These are phyloP conservation scores for Neopipo cinnamomea DNA, from an alignment of 2,113 vertebrate genomes.

Conservation along the genomic window DNA sequence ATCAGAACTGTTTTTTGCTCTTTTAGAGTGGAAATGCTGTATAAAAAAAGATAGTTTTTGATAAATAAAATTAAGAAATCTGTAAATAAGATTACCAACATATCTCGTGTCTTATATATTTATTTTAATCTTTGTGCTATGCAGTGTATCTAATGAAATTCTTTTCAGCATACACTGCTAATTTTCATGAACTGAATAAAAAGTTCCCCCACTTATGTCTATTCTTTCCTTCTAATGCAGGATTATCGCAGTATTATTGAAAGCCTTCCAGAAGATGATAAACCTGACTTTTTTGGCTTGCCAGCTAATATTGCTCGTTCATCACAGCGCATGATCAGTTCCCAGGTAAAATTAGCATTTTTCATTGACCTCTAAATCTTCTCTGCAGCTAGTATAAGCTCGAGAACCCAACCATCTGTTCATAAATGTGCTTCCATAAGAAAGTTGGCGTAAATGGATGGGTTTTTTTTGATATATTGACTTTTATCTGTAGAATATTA, in stretches of 20 bases:
- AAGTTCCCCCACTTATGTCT: not conserved
- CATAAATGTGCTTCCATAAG: not conserved
- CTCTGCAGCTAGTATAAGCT: not conserved
- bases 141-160: not conserved
- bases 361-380: not conserved
- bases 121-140: not conserved
- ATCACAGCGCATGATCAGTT: conserved; percentile 90
- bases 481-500: not conserved
- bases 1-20: not conserved
- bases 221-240: conserved; percentile 60
- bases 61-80: not conserved
- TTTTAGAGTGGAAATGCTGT: not conserved
- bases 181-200: not conserved
- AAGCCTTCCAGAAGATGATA: conserved; percentile 93
- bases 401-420: not conserved
- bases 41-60: not conserved
- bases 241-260: conserved; percentile 90
- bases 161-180: not conserved
- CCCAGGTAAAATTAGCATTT: conserved; percentile 79
- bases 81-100: not conserved
- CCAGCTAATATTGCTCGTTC: conserved; percentile 94
- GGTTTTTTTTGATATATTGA: not conserved
- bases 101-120: not conserved
- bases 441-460: not conserved
- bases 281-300: conserved; percentile 92